Base-by-base conservation (phyloP, 2,797 vertebrate species). In the Macrochelys suwanniensis region DNA sequence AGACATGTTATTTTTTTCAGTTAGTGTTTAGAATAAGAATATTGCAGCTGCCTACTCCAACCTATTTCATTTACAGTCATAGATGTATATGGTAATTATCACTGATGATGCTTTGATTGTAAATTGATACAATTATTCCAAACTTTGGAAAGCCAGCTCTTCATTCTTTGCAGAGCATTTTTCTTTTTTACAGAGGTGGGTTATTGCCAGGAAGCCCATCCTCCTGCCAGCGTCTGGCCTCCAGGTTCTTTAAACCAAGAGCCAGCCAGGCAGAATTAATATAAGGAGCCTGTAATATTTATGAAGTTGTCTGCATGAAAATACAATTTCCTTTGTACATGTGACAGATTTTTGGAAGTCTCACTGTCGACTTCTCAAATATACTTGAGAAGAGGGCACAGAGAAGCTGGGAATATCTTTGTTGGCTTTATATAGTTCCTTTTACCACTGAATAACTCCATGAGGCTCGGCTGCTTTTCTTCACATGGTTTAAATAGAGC, bases 131-230 rank as follows among this genome's bases (percentile, higher is more conserved):
- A 95, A 90, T 93, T 79, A 85, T 95, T 96, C 95, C 82, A 96
- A 93, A 96, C 42, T 94, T 94, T 78, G 53, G 59, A 94, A 98
- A 93, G 76, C 23, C 88, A 94, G 88, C 17, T 87, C 94, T 96
- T 97, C 79, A 91, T 96, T 97, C 95, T 97, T 96, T 93, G 93
- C 89, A 97, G 59, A 97, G 61, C 54, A 53, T 95, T 97, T 96
- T 97, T 96, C 87, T 95, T 87, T 97, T 96, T 95, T 78, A 93
- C 74, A 85, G 91, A 96, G 89, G 78, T 96, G 95, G 91, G n/a
- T 87, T 89, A 79, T 54, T 97, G 49, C 97, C 97, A 96, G 88
- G 47, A 97, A 92, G 80, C 90, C 88, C 94, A 77, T 82, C 76
- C 79, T 96, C 92, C 89, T 88, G 94, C 76, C 95, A 91, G 92